Conservation (phyloP, 2,797 vertebrate species). For the Enteromius radiatus region DNA sequence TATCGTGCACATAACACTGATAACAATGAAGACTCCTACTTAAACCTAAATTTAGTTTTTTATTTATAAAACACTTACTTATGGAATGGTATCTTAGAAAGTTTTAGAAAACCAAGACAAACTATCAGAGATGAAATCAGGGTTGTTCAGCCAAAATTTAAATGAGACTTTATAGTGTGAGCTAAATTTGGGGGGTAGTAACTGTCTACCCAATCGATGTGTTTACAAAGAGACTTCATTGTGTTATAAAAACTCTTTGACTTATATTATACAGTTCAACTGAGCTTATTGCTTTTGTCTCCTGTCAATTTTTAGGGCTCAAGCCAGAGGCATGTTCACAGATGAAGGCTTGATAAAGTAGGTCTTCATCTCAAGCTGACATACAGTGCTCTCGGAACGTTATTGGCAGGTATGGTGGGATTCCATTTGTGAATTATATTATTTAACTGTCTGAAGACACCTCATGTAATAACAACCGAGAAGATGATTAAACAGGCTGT, state of each 20-base stretch:
- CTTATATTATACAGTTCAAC: background rate
- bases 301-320: constrained; percentile 1
- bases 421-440: constrained; percentile 41
- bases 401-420: constrained; percentile 45
- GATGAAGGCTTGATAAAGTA: background rate
- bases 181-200: no score
- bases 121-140: background rate
- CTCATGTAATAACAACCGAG: background rate
- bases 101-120: background rate
- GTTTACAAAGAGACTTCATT: background rate
- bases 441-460: constrained; percentile 48
- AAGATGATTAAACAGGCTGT: background rate
- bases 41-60: constrained; percentile 39
- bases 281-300: background rate
- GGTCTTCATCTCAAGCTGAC: constrained; percentile 22
- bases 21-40: constrained; percentile 47
- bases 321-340: background rate
- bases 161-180: no score
- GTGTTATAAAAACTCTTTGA: background rate
- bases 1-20: constrained; percentile 38
- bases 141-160: background rate
- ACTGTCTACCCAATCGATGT: background rate
- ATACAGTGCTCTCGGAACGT: constrained; percentile 12
- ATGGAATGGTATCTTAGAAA: background rate
- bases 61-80: constrained; percentile 5